Evolutionary conservation across 2,797 vertebrate species (phyloP).

Genomic region (Acanthiza pusilla): DNA sequence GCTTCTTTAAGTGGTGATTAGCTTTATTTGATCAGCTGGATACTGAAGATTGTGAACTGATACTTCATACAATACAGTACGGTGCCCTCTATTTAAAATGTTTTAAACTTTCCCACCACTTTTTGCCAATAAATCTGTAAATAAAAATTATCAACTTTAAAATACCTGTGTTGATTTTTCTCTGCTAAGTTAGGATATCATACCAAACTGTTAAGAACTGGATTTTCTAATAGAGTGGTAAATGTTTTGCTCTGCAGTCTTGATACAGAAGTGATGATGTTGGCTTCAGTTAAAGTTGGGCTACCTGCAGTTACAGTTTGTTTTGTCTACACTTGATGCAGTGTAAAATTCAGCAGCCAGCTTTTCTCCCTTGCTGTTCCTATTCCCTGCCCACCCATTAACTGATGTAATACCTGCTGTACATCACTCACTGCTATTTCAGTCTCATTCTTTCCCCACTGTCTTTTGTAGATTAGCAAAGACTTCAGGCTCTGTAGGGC

Average conservation of each 20-base stretch:
- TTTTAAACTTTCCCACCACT: slow-evolving; percentile 57
- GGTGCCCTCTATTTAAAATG: slow-evolving; percentile 63
- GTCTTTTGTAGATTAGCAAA: not conserved
- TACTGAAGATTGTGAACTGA: slow-evolving; percentile 44
- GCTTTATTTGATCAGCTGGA: slow-evolving; percentile 57
- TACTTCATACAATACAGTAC: not conserved
- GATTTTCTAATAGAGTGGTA: not conserved
- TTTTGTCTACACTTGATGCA: not conserved
- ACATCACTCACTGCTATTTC: not conserved
- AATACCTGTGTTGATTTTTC: slow-evolving; percentile 54
- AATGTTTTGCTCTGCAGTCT: not conserved
- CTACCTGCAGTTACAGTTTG: not conserved
- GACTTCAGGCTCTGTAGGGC: not conserved
- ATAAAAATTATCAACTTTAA: slow-evolving; percentile 73
- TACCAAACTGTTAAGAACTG: not conserved
- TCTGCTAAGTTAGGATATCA: not conserved
- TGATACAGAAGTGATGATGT: not conserved
- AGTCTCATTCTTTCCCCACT: not conserved
- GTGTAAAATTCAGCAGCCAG: not conserved
- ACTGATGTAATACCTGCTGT: not conserved
- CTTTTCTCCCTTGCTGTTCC: not conserved
- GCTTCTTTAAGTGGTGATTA: slow-evolving; percentile 34
- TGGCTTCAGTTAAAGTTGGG: not conserved
- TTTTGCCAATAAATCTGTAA: slow-evolving; percentile 76
- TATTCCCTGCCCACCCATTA: not conserved